phyloP scores from a whole-genome alignment of 2,113 vertebrate genomes.

The Aptenodytes forsteri region DNA sequence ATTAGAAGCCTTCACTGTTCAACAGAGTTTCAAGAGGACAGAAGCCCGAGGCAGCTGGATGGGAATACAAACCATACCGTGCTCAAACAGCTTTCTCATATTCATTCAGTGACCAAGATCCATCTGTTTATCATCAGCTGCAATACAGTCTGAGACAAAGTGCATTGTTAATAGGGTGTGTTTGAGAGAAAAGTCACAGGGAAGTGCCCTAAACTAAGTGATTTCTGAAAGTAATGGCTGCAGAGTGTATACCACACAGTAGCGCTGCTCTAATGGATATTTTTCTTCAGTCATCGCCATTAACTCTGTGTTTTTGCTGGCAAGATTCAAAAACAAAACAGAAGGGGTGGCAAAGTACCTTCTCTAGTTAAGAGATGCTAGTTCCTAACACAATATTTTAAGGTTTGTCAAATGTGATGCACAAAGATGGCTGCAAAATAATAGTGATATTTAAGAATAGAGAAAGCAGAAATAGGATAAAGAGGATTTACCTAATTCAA shows the following conservation, averaged over 20 bases:
- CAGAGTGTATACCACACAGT: not conserved
- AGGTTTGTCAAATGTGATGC: not conserved
- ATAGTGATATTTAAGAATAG: not conserved
- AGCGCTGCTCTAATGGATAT: not conserved
- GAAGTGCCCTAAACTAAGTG: constrained; percentile 32
- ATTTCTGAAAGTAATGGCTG: constrained; percentile 15
- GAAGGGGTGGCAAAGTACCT: not conserved
- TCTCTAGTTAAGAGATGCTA: not conserved
- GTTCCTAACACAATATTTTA: not conserved
- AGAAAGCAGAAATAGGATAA: not conserved
- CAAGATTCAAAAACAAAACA: not conserved
- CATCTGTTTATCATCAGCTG: constrained; percentile 60
- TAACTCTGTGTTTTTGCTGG: not conserved
- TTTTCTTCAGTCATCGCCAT: not conserved
- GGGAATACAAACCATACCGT: constrained; percentile 13
- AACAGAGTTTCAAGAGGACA: constrained; percentile 21
- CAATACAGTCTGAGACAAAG: constrained; percentile 31
- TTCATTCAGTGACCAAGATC: constrained; percentile 8
- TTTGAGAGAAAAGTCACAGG: not conserved
- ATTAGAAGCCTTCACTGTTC: constrained; percentile 15
- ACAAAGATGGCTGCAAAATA: not conserved
- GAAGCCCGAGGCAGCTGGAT: constrained; percentile 33
- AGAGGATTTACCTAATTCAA: not conserved
- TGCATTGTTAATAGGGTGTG: constrained; percentile 47
- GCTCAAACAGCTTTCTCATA: constrained; percentile 25